phyloP scores from a whole-genome alignment of 2,888 invertebrate species.

The Hirtodrosophila confusa region DNA sequence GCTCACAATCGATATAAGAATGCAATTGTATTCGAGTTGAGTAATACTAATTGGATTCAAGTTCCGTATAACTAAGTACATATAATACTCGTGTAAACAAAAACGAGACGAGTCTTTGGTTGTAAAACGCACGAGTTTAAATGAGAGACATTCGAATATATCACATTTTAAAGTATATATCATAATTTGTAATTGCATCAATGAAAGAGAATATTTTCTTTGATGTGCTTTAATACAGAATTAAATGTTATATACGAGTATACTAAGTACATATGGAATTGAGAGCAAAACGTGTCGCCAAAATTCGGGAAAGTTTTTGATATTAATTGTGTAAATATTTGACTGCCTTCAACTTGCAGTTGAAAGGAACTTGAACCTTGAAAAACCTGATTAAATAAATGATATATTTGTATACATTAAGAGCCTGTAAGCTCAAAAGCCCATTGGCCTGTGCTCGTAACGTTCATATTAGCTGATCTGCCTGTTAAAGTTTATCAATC shows the following conservation, averaged over 20 bases:
- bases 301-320: too few species aligned
- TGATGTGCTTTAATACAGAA: conserved; percentile 27
- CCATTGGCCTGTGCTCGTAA: too few species aligned
- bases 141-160: not conserved
- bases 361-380: conserved; percentile 3
- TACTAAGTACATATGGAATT: not conserved
- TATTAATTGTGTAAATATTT: too few species aligned
- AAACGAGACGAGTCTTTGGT: not conserved
- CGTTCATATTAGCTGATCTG: too few species aligned
- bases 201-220: conserved; percentile 15
- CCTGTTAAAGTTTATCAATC: too few species aligned
- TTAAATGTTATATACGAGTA: conserved; percentile 3
- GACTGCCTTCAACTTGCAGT: too few species aligned
- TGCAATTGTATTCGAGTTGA: not conserved
- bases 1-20: conserved; percentile 15
- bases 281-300: not conserved
- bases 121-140: too few species aligned
- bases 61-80: not conserved
- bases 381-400: not conserved
- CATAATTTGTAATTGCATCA: conserved; percentile 42
- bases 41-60: not conserved
- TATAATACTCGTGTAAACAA: not conserved
- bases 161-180: conserved; percentile 22
- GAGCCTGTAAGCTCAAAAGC: not conserved
- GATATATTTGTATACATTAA: not conserved